Conservation (phyloP, 2,888 invertebrate genomes). For the Anagyrus pseudococci region DNA sequence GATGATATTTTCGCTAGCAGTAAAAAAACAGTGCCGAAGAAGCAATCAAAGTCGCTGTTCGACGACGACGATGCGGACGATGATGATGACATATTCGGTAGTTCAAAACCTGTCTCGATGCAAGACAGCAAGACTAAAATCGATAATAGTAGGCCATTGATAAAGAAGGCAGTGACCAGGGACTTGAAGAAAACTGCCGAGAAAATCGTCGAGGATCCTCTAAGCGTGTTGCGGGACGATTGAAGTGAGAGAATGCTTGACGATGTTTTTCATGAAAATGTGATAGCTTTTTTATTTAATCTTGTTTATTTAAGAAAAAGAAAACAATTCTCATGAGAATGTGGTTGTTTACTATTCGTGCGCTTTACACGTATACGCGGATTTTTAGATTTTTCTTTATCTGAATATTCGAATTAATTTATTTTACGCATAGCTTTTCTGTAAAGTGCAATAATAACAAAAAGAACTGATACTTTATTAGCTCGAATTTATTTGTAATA, state of each 20-base stretch:
- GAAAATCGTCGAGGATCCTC: slow-evolving; percentile 56
- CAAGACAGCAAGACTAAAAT: slow-evolving; percentile 10
- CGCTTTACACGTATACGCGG: not conserved
- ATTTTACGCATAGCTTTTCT: not conserved
- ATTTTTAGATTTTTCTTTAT: slow-evolving; percentile 1
- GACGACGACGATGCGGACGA: slow-evolving; percentile 44
- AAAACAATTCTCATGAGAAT: not conserved
- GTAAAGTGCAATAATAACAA: not conserved
- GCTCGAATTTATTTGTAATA: not conserved
- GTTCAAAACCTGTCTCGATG: slow-evolving; percentile 28
- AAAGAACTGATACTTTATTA: not conserved
- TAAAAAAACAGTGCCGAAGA: slow-evolving; percentile 44
- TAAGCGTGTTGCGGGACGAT: slow-evolving; percentile 55
- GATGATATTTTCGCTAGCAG: slow-evolving; percentile 53
- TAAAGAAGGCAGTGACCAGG: slow-evolving; percentile 51
- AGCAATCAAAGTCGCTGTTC: slow-evolving; percentile 44
- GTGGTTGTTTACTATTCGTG: not conserved
- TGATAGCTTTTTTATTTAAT: not conserved
- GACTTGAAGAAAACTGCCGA: slow-evolving; percentile 57
- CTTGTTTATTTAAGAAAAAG: not conserved
- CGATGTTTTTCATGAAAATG: slow-evolving; percentile 4
- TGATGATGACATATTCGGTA: slow-evolving; percentile 48
- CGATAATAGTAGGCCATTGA: slow-evolving; percentile 24
- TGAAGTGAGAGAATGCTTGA: not conserved
- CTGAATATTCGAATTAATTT: not conserved